Evolutionary conservation across 1,140 invertebrate species (phyloP).

Genomic region (Drosophila bifasciata): DNA sequence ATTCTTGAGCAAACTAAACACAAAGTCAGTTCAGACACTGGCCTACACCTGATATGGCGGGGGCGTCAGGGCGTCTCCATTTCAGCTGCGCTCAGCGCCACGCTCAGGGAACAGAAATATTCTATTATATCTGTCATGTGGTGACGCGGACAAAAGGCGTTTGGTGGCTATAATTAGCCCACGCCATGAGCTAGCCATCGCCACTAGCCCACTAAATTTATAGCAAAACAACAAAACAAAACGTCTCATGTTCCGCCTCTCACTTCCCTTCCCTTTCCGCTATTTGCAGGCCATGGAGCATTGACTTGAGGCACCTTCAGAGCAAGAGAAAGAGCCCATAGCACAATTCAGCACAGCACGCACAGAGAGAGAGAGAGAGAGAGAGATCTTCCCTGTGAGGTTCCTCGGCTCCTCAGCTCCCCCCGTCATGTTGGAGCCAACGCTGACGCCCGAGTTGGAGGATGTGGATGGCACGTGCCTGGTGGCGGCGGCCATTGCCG

Average conservation of each 20-base stretch:
- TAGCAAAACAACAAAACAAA: constrained; percentile 24
- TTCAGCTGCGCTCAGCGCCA: constrained; percentile 12
- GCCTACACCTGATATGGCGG: constrained; percentile 20
- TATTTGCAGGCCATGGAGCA: constrained; percentile 63
- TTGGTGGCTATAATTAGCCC: constrained; percentile 41
- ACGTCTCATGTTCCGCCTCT: constrained; percentile 33
- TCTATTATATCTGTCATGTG: constrained; percentile 3
- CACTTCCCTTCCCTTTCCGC: not conserved
- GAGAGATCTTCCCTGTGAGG: constrained; percentile 1
- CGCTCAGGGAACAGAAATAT: not conserved
- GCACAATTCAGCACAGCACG: not conserved
- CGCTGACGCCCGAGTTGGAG: constrained; percentile 49
- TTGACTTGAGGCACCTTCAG: constrained; percentile 33
- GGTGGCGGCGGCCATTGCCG: constrained; percentile 25
- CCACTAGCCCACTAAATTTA: constrained; percentile 36
- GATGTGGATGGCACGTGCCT: constrained; percentile 13
- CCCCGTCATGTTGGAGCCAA: constrained; percentile 62
- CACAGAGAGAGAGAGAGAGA: constrained; percentile 8
- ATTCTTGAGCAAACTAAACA: too few species aligned
- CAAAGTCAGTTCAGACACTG: constrained; percentile 1
- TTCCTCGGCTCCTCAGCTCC: not conserved
- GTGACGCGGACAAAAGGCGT: constrained; percentile 10
- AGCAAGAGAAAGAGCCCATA: constrained; percentile 11
- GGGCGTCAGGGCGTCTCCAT: constrained; percentile 16
- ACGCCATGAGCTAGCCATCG: constrained; percentile 17